Conservation (phyloP, 2,113 vertebrate species). For the Cryptotis parvus region DNA sequence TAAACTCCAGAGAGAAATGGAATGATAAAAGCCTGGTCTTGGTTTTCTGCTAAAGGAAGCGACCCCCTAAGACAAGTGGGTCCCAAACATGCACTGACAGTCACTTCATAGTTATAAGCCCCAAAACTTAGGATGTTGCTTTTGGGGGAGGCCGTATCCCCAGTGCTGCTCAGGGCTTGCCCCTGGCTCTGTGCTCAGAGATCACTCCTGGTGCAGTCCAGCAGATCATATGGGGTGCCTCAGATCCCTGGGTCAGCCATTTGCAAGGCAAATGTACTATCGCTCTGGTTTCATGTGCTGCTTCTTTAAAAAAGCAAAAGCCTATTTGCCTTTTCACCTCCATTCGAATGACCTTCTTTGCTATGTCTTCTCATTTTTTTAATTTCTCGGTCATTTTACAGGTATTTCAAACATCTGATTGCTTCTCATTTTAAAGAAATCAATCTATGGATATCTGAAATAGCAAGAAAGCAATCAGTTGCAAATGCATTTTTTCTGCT, state of each 20-base stretch:
- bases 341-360: not conserved
- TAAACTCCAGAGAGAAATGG: not conserved
- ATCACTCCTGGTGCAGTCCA: too few species aligned
- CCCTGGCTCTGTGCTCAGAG: too few species aligned
- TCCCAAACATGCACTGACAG: not conserved
- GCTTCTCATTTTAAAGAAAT: constrained; percentile 55
- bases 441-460: constrained; percentile 49
- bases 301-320: constrained; percentile 40
- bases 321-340: not conserved
- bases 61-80: not conserved
- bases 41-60: not conserved
- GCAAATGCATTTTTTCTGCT: constrained; percentile 60
- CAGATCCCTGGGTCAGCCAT: too few species aligned
- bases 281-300: not conserved
- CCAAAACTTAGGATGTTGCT: not conserved
- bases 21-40: not conserved
- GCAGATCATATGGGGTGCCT: too few species aligned
- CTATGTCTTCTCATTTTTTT: not conserved
- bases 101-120: not conserved
- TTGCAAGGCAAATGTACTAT: too few species aligned
- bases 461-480: constrained; percentile 7
- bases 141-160: not conserved
- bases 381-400: constrained; percentile 56
- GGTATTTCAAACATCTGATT: constrained; percentile 57
- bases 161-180: too few species aligned